Conservation (phyloP, 2,888 invertebrate species). For the Acronicta alni region DNA sequence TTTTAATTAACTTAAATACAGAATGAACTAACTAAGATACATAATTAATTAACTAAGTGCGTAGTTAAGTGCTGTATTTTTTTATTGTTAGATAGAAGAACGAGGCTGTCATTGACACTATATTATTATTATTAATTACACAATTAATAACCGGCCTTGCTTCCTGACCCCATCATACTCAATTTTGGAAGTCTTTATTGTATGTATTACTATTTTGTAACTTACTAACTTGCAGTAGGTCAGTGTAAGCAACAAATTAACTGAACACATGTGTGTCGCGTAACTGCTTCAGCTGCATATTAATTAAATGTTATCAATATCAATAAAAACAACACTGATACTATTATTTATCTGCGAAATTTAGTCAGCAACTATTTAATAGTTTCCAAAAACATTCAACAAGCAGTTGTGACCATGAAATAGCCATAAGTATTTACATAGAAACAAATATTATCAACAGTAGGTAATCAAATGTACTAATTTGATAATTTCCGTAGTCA, state of each 20-base stretch:
- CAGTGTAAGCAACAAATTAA: slow-evolving; percentile 11
- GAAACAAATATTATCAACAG: slow-evolving; percentile 23
- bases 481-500: slow-evolving; percentile 30
- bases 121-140: no score
- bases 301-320: slow-evolving; percentile 24
- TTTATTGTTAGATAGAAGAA: background rate
- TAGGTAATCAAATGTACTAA: slow-evolving; percentile 25
- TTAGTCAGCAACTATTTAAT: slow-evolving; percentile 4
- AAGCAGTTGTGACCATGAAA: slow-evolving; percentile 4
- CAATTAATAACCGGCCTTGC: background rate
- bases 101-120: background rate
- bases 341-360: slow-evolving; percentile 1
- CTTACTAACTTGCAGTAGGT: slow-evolving; percentile 4
- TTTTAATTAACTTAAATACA: background rate
- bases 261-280: slow-evolving; percentile 22
- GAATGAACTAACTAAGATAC: background rate
- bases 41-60: background rate
- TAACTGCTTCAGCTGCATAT: slow-evolving; percentile 25
- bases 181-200: background rate
- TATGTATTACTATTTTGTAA: background rate
- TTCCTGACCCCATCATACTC: no score
- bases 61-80: background rate
- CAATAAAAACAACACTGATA: slow-evolving; percentile 20
- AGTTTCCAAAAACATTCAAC: slow-evolving; percentile 11
- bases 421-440: slow-evolving; percentile 16